These are phyloP conservation scores for Melanostoma mellinum DNA, from an alignment of 2,888 invertebrate species.

Conservation along the genomic window DNA sequence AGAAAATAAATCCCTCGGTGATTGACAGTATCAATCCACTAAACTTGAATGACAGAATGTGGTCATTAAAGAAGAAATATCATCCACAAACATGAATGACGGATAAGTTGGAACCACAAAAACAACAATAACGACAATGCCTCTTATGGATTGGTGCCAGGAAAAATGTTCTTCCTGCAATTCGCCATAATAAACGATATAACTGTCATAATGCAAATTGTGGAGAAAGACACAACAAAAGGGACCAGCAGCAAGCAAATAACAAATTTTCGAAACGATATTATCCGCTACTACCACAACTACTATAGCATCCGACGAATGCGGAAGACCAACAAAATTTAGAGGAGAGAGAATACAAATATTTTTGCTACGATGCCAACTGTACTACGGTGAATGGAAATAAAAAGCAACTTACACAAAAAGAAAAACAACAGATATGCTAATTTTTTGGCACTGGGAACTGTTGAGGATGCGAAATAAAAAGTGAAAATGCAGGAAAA, in stretches of 20 bases:
- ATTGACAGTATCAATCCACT: too few species aligned
- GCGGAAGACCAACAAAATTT: too few species aligned
- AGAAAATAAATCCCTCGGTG: too few species aligned
- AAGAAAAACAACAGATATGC: slow-evolving; percentile 40
- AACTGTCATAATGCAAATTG: slow-evolving; percentile 65
- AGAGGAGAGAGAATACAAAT: not conserved
- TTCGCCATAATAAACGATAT: slow-evolving; percentile 59
- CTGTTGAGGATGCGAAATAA: slow-evolving; percentile 42
- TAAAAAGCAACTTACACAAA: not conserved
- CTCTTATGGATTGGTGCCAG: slow-evolving; percentile 46
- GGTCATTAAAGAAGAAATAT: too few species aligned
- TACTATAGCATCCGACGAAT: not conserved
- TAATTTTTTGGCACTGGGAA: slow-evolving; percentile 51
- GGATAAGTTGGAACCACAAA: too few species aligned
- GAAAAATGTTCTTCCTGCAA: slow-evolving; percentile 37
- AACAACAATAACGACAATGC: not conserved
- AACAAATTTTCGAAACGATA: slow-evolving; percentile 44
- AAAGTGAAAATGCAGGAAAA: slow-evolving; percentile 25
- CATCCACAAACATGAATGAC: too few species aligned
- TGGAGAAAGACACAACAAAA: slow-evolving; percentile 39
- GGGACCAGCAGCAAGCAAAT: slow-evolving; percentile 29
- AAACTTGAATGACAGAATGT: too few species aligned
- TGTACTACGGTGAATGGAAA: slow-evolving; percentile 2
- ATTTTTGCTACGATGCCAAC: slow-evolving; percentile 35
- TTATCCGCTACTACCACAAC: slow-evolving; percentile 12